A percentile compares a stretch with the other conserved stretches of the same genome.
Conservation (phyloP, 2,113 vertebrate genomes). For the Ibidorhyncha struthersii region DNA sequence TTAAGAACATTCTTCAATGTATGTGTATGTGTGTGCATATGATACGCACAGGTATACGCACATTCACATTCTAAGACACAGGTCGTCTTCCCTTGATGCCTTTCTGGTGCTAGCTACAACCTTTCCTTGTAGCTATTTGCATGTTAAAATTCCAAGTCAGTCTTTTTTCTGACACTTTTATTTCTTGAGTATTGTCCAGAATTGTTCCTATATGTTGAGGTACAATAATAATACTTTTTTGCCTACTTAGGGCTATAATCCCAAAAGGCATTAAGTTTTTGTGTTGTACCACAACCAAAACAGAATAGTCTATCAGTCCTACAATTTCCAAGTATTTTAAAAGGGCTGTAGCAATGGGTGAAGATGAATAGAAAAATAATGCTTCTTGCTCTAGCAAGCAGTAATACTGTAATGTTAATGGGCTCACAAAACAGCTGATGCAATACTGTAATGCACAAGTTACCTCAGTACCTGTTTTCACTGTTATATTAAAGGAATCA, state of each 20-base stretch:
- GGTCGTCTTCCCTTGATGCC: not conserved
- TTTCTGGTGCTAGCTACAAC: accelerated
- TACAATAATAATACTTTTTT: not conserved
- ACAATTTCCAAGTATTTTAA: not conserved
- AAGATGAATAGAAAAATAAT: not conserved
- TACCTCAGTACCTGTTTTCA: not conserved
- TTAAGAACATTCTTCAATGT: not conserved
- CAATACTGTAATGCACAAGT: not conserved
- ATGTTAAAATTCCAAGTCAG: not conserved
- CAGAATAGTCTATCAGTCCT: not conserved
- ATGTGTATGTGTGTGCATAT: not conserved
- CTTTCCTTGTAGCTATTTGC: not conserved
- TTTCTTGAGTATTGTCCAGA: not conserved
- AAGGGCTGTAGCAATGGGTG: not conserved
- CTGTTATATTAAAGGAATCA: not conserved
- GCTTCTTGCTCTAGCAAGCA: not conserved
- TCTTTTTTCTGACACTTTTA: not conserved
- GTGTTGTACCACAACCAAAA: not conserved
- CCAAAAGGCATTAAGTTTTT: not conserved
- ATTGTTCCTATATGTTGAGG: not conserved
- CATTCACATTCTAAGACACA: not conserved
- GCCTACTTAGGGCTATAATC: not conserved
- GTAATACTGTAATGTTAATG: not conserved
- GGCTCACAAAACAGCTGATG: not conserved
- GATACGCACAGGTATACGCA: accelerated